phyloP scores from a whole-genome alignment of 2,797 vertebrate species.

The Rhinoraja longicauda region DNA sequence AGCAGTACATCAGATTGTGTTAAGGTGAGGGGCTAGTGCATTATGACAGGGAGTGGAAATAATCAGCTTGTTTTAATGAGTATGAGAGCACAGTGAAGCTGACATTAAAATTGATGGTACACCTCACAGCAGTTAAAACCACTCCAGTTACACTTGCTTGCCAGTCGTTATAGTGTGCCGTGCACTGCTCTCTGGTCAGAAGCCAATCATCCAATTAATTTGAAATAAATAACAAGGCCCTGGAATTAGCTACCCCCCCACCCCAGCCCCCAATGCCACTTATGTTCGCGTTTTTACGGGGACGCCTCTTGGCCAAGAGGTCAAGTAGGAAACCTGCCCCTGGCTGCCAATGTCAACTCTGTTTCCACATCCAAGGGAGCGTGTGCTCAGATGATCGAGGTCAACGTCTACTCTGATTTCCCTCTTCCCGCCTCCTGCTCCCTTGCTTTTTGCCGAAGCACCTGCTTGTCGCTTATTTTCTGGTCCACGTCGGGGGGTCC shows the following conservation, averaged over 20 bases:
- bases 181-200: slow-evolving; percentile 16
- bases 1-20: slow-evolving; percentile 37
- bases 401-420: not conserved
- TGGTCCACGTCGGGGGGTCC: not conserved
- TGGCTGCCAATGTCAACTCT: not conserved
- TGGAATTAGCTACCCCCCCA: not conserved
- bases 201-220: slow-evolving; percentile 32
- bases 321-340: not conserved
- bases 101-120: slow-evolving; percentile 31
- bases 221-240: slow-evolving; percentile 6
- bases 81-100: slow-evolving; percentile 9
- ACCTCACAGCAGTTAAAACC: slow-evolving; percentile 14
- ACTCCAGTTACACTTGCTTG: slow-evolving; percentile 13
- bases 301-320: not conserved
- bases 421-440: not conserved
- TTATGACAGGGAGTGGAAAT: slow-evolving; percentile 37
- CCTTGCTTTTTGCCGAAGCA: not conserved
- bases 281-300: not conserved
- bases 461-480: not conserved
- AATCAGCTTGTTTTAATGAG: slow-evolving; percentile 39
- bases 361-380: not conserved
- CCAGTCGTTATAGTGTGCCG: slow-evolving; percentile 30
- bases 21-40: slow-evolving; percentile 37
- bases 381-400: not conserved
- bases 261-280: no score